Evolutionary conservation across 2,888 invertebrate genomes (phyloP).

Genomic region (Apodemia mormo): DNA sequence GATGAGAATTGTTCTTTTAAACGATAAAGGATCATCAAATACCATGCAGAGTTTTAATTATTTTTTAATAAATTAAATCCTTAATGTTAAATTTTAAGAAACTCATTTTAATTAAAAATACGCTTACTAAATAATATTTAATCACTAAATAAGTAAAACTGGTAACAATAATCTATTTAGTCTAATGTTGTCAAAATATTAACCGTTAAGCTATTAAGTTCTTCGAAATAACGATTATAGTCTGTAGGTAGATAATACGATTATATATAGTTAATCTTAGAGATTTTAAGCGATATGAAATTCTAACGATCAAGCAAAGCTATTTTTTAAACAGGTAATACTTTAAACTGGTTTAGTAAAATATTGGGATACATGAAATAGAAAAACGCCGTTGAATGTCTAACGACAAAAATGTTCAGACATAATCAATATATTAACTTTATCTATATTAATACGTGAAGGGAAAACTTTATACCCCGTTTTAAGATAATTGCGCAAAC

Average conservation of each 20-base stretch:
- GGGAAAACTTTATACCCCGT: too few relatives aligned
- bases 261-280: constrained; percentile 3
- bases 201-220: neutral
- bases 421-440: too few relatives aligned
- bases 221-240: neutral
- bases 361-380: neutral
- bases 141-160: neutral
- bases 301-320: neutral
- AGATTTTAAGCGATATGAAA: constrained; percentile 15
- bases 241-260: constrained; percentile 9
- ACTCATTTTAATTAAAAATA: neutral
- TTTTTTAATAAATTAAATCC: neutral
- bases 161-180: neutral
- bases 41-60: too few relatives aligned
- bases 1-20: too few relatives aligned
- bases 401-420: too few relatives aligned
- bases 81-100: neutral
- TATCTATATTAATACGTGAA: too few relatives aligned
- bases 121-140: neutral
- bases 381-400: too few relatives aligned
- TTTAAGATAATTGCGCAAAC: too few relatives aligned
- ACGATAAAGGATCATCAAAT: too few relatives aligned
- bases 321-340: constrained; percentile 10
- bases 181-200: constrained; percentile 1
- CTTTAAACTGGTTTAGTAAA: neutral